phyloP scores from a whole-genome alignment of 2,888 invertebrate species.

The Platerodrilus igneus region DNA sequence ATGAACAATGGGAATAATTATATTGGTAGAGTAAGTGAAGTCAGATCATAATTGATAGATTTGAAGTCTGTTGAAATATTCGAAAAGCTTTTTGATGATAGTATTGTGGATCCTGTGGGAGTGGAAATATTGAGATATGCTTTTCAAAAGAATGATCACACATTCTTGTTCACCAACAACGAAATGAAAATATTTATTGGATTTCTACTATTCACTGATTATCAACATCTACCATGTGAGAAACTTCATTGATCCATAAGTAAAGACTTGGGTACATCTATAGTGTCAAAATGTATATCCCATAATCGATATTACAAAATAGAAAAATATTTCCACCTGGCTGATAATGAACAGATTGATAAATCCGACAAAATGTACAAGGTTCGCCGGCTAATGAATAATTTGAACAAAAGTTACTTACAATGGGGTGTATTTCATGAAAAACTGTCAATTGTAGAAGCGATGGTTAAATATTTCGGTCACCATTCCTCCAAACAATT shows the following conservation, averaged over 20 bases:
- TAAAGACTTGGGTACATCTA: conserved; percentile 6
- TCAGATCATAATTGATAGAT: too few species aligned
- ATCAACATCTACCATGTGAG: conserved; percentile 6
- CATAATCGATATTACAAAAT: conserved; percentile 9
- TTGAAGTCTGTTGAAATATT: too few species aligned
- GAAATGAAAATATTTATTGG: conserved; percentile 6
- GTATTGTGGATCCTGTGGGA: neutral
- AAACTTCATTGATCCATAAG: conserved; percentile 2
- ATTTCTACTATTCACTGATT: conserved; percentile 2
- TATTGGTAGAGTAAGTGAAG: too few species aligned
- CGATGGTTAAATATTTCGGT: conserved; percentile 6
- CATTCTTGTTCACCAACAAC: neutral
- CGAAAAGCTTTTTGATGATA: conserved; percentile 5
- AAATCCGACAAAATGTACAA: conserved; percentile 3
- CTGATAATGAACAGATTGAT: conserved; percentile 4
- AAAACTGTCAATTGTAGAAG: conserved; percentile 8
- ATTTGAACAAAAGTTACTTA: neutral
- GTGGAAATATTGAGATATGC: neutral
- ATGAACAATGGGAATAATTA: too few species aligned
- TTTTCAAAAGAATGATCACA: neutral
- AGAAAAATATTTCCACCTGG: conserved; percentile 7
- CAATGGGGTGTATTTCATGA: conserved; percentile 6
- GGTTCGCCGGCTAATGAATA: neutral
- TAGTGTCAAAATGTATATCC: conserved; percentile 4
- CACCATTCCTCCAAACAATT: conserved; percentile 10